Evolutionary conservation across 2,888 invertebrate species (phyloP).

Genomic region (Lasioglossum morio): DNA sequence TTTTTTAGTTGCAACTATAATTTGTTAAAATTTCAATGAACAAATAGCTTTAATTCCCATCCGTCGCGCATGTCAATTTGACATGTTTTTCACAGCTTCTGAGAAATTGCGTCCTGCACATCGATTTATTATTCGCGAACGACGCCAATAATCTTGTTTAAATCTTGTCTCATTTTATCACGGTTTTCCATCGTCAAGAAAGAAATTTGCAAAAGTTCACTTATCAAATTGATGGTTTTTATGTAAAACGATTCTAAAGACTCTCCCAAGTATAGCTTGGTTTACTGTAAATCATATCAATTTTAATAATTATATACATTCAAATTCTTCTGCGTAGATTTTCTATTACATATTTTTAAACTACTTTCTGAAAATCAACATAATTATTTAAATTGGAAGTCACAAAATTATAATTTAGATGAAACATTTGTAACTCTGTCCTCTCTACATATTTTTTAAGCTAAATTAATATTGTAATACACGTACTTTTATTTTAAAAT

Average conservation of each 20-base stretch:
- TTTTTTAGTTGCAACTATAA: neutral
- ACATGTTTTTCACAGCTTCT: constrained; percentile 1
- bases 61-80: neutral
- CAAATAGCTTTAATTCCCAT: neutral
- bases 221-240: neutral
- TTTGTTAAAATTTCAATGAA: neutral
- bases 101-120: neutral
- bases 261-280: neutral
- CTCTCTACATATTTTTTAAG: neutral
- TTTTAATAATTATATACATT: neutral
- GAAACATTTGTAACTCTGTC: neutral
- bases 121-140: neutral
- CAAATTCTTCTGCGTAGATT: neutral
- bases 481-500: neutral
- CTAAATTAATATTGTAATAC: neutral
- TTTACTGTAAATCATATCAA: no score
- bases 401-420: neutral
- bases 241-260: neutral
- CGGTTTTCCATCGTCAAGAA: neutral
- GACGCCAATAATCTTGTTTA: neutral
- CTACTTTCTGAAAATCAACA: neutral
- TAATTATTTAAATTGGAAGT: neutral
- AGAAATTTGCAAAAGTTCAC: neutral
- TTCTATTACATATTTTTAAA: neutral
- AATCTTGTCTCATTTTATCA: neutral